These are phyloP conservation scores for Callosobruchus maculatus DNA, from an alignment of 2,888 invertebrate genomes.

Conservation along the genomic window DNA sequence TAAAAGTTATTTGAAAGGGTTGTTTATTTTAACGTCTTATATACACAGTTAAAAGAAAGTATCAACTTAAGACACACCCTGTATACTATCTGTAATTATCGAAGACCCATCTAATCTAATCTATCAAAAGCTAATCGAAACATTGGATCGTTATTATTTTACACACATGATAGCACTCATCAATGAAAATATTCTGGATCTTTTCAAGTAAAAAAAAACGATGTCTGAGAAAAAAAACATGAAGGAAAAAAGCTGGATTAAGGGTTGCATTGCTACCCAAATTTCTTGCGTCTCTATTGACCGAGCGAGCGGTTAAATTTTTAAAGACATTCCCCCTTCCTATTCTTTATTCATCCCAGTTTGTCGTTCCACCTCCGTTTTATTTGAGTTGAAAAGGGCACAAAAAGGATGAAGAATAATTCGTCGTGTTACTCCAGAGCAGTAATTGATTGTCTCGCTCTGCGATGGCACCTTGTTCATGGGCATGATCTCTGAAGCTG, in stretches of 20 bases:
- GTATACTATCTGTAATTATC: too few species aligned
- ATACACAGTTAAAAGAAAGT: too few species aligned
- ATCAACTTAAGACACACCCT: too few species aligned
- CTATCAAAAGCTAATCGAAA: too few species aligned
- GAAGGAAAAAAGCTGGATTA: neutral
- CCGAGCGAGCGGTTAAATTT: neutral
- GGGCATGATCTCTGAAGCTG: neutral
- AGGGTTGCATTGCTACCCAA: neutral
- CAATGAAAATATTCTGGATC: too few species aligned
- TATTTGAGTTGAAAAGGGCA: slow-evolving; percentile 19
- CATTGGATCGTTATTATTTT: too few species aligned
- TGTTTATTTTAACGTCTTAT: too few species aligned
- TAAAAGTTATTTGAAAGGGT: too few species aligned
- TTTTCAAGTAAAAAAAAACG: too few species aligned
- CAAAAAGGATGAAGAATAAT: slow-evolving; percentile 18
- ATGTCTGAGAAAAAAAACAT: too few species aligned
- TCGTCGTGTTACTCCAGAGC: slow-evolving; percentile 21
- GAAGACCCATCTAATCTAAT: too few species aligned
- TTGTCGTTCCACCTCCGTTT: slow-evolving; percentile 21
- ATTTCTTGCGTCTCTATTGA: neutral
- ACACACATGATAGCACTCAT: too few species aligned
- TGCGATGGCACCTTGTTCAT: neutral
- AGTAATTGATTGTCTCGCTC: slow-evolving; percentile 30
- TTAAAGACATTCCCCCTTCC: slow-evolving; percentile 12
- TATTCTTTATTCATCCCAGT: slow-evolving; percentile 11